A percentile compares a stretch with the other conserved stretches of the same genome.
Evolutionary conservation across 2,888 invertebrate species (phyloP).

Genomic region (Rhagium mordax): DNA sequence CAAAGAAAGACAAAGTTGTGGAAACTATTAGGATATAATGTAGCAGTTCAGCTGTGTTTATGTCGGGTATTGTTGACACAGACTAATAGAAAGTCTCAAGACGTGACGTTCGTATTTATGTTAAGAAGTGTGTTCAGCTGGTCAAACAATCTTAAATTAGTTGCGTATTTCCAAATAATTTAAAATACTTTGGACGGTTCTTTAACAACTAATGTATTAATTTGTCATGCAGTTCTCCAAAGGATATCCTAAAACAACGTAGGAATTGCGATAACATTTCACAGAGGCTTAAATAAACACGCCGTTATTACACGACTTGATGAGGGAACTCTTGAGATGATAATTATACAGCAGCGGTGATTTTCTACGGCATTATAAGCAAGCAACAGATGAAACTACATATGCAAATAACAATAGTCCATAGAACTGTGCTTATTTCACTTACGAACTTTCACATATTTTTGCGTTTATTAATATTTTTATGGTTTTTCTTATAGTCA

Average conservation of each 20-base stretch:
- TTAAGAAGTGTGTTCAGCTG: slow-evolving; percentile 64
- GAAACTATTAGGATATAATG: slow-evolving; percentile 55
- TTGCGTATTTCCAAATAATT: slow-evolving; percentile 23
- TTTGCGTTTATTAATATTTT: slow-evolving; percentile 12
- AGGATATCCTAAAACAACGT: slow-evolving; percentile 8
- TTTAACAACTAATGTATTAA: slow-evolving; percentile 7
- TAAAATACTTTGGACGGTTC: slow-evolving; percentile 8
- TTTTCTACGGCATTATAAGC: background rate
- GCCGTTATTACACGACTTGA: background rate
- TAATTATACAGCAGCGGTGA: background rate
- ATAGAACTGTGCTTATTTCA: background rate
- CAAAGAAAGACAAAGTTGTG: slow-evolving; percentile 50
- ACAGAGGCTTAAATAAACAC: slow-evolving; percentile 13
- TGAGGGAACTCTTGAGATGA: background rate
- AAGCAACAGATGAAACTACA: background rate
- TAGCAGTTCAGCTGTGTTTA: slow-evolving; percentile 55
- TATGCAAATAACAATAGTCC: background rate
- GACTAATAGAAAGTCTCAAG: slow-evolving; percentile 59
- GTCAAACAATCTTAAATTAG: slow-evolving; percentile 54
- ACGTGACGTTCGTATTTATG: slow-evolving; percentile 61
- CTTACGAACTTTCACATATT: background rate
- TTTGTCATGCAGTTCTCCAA: slow-evolving; percentile 4
- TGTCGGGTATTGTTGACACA: slow-evolving; percentile 60
- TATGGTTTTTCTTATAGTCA: slow-evolving; percentile 13
- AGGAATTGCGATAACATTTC: slow-evolving; percentile 17